Conservation (phyloP, 2,888 invertebrate genomes). For the Machimus atricapillus region DNA sequence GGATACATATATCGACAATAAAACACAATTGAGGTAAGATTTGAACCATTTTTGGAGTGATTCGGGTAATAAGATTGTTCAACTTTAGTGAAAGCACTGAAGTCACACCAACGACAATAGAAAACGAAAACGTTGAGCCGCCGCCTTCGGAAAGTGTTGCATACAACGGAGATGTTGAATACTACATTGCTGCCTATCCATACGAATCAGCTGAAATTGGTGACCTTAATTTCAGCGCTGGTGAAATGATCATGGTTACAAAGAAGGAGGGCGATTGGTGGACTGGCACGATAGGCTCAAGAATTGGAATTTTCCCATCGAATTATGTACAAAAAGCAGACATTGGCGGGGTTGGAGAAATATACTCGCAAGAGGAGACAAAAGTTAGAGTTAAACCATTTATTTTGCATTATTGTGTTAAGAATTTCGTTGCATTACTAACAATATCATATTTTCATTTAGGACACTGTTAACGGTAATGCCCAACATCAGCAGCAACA, state of each 20-base stretch:
- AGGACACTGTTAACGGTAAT: conserved; percentile 40
- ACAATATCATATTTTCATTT: conserved; percentile 3
- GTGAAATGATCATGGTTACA: conserved; percentile 86
- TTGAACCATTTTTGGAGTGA: background rate
- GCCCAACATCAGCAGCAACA: conserved; percentile 32
- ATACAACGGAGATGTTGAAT: conserved; percentile 68
- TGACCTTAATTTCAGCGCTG: conserved; percentile 86
- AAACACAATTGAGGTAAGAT: conserved; percentile 64
- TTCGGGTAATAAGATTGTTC: background rate
- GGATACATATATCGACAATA: conserved; percentile 58
- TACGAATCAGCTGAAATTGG: conserved; percentile 89
- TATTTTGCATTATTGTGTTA: background rate
- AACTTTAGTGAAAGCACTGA: conserved; percentile 74
- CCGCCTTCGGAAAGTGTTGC: conserved; percentile 50
- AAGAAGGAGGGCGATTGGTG: conserved; percentile 98
- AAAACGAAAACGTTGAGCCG: conserved; percentile 50
- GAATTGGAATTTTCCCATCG: conserved; percentile 94
- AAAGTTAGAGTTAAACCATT: background rate
- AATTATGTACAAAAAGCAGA: conserved; percentile 89
- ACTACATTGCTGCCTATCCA: conserved; percentile 88
- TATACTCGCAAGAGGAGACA: background rate
- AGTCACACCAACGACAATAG: conserved; percentile 52
- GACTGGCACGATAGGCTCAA: conserved; percentile 87
- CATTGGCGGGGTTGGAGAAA: conserved; percentile 54
- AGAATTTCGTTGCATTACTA: background rate